Evolutionary conservation across 2,113 vertebrate genomes (phyloP).

Genomic region (Leucopternis melanops): DNA sequence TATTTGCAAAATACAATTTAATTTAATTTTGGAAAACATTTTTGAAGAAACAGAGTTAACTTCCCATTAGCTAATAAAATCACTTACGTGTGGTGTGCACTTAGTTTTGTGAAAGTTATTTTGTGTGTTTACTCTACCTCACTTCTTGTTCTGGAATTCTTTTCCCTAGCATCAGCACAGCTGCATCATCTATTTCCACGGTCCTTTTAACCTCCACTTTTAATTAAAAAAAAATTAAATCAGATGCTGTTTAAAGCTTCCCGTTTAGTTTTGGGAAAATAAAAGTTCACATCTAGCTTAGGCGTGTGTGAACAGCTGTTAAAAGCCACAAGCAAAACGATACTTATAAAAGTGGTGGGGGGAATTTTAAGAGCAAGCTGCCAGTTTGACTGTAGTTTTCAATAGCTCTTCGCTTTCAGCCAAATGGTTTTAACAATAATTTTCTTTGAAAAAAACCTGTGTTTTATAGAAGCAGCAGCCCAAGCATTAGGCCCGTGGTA

Average conservation of each 20-base stretch:
- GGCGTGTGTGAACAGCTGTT: constrained; percentile 62
- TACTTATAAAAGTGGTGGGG: constrained; percentile 51
- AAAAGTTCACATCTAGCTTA: constrained; percentile 60
- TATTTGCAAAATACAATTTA: not conserved
- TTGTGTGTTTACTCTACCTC: constrained; percentile 53
- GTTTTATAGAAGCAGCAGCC: constrained; percentile 51
- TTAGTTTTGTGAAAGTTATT: constrained; percentile 22
- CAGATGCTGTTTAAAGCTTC: constrained; percentile 57
- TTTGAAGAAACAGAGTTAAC: constrained; percentile 14
- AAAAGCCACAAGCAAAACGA: constrained; percentile 59
- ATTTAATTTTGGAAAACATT: not conserved
- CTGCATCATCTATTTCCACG: constrained; percentile 48
- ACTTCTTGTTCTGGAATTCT: constrained; percentile 50
- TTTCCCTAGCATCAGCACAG: constrained; percentile 43
- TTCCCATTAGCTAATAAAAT: constrained; percentile 18
- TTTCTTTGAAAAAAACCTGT: constrained; percentile 24
- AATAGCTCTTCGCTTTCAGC: constrained; percentile 43
- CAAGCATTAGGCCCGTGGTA: constrained; percentile 4
- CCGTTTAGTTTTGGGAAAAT: constrained; percentile 49
- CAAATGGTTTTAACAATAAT: constrained; percentile 58
- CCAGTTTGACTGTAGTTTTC: constrained; percentile 33
- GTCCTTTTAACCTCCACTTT: constrained; percentile 51
- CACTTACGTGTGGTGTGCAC: not conserved
- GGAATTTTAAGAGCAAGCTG: constrained; percentile 61
- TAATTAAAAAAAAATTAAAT: constrained; percentile 68